Evolutionary conservation across 2,113 vertebrate genomes (phyloP).

Genomic region (Equus przewalskii): DNA sequence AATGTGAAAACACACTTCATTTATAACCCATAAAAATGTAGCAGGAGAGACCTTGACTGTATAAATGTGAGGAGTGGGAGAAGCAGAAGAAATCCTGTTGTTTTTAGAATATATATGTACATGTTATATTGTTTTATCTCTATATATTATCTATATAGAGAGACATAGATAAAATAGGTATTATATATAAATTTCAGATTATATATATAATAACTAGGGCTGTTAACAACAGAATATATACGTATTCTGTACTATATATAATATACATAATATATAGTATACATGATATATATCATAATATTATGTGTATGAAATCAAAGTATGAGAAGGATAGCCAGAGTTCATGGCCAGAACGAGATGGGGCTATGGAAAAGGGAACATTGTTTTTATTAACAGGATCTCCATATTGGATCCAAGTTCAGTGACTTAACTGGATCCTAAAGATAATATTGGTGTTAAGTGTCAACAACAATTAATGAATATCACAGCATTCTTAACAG

Average conservation of each 20-base stretch:
- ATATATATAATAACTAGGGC: background rate
- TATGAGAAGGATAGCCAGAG: background rate
- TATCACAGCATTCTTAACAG: rapidly evolving
- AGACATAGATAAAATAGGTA: background rate
- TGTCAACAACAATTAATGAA: background rate
- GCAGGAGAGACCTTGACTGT: rapidly evolving
- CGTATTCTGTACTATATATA: rapidly evolving
- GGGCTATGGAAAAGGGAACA: rapidly evolving
- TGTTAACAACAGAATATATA: rapidly evolving
- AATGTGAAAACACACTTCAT: background rate
- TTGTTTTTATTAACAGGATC: rapidly evolving
- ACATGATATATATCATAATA: too few species aligned
- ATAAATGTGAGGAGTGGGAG: rapidly evolving
- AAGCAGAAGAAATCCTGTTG: too few species aligned
- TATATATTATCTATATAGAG: background rate
- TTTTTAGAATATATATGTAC: rapidly evolving
- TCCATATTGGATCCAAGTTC: background rate
- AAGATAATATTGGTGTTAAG: background rate
- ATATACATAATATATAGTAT: background rate
- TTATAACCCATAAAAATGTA: background rate
- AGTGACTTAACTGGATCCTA: background rate
- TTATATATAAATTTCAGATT: background rate
- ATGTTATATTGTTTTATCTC: background rate
- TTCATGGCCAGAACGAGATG: background rate
- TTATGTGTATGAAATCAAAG: too few species aligned